Evolutionary conservation across 2,888 invertebrate species (phyloP), one percentile per base, ranked within the genome.

Genomic region (Exephanes ischioxanthus): DNA sequence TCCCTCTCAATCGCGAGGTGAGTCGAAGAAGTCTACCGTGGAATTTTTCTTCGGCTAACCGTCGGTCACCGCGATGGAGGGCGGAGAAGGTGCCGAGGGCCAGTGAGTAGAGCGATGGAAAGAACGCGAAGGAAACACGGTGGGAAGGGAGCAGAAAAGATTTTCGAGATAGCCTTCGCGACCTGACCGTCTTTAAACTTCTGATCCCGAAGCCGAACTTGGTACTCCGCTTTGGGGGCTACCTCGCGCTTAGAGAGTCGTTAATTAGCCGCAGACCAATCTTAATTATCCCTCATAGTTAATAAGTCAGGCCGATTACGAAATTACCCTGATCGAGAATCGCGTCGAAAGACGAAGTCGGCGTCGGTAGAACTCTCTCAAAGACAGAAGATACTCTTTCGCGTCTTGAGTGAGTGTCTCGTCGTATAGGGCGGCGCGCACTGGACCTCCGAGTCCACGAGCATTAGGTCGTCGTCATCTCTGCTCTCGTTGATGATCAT

Each of bases 241-340:
- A 11, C 37, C 53, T 55, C 41, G 22, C 16, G 58, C 53, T 6
- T 19, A 81, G 87, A 88, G 84, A 86, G 80, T 87, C 85, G 90
- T 90, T 91, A 91, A 91, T 91, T 91, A 90, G 30, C 89, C 88
- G 86, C 85, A 85, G 81, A 86, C 88, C 89, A 87, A 88, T 90
- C 89, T 89, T 90, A 91, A 91, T 91, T 91, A 91, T 88, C 89
- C 88, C 85, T 81, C 58, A 83, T 79, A 88, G 89, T 89, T 91
- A 91, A 91, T 89, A 89, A 90, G 90, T 90, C 90, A 88, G 67
- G 70, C 66, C 80, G 85, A 90, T 91, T 91, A 89, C 84, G 85
- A 87, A 89, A 89, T 88, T 86, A 58, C 75, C 73, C 77, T 68
- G 87, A 85, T 86, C 81, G 84, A 86, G 82, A 48, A 87, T 85